Evolutionary conservation across 2,888 invertebrate genomes (phyloP), one percentile per base, ranked within the genome.

Genomic region (Standfussiana lucernea): DNA sequence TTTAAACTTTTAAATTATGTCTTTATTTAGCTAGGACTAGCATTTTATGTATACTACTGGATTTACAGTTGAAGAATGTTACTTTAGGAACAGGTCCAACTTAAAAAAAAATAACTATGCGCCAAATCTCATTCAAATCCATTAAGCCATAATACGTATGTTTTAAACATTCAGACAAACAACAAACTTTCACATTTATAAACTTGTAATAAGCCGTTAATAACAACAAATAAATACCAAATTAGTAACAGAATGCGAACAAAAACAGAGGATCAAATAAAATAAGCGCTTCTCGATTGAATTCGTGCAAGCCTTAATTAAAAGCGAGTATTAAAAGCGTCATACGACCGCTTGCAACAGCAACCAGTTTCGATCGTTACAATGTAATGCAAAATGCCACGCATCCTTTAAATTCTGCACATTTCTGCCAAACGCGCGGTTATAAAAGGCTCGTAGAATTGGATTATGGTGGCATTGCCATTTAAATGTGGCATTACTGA

Each of bases 271-370:
- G 11, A 65, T n/a, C 1, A 6, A 32, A 50, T n/a, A 59, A 69
- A 77, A 77, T n/a, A 64, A 24, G 13, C 50, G 15, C 18, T 21
- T 32, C 45, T 4, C 8, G 73, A 50, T 64, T 53, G 35, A 72
- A 75, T 85, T 40, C 67, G 47, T 62, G 37, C 45, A 56, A 77
- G 47, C 71, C 37, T 69, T 67, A 78, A 85, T 85, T 80, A 83
- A 80, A 85, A 72, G 5, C 42, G 73, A 50, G 35, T 37, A 72
- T 61, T 56, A 73, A 80, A 64, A 72, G 76, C 77, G 61, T 67
- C 37, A 83, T 62, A 80, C 69, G n/a, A 65, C 28, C 67, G 67
- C 45, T n/a, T 64, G 53, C 40, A 66, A n/a, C 28, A 45, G 53
- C 47, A 66, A 50, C 65, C 50, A 65, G 69, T 62, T 66, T 37